A percentile compares a stretch with the other conserved stretches of the same genome.
These are phyloP conservation scores for Dryoscopus gambensis DNA, from an alignment of 2,113 vertebrate genomes.

Conservation along the genomic window DNA sequence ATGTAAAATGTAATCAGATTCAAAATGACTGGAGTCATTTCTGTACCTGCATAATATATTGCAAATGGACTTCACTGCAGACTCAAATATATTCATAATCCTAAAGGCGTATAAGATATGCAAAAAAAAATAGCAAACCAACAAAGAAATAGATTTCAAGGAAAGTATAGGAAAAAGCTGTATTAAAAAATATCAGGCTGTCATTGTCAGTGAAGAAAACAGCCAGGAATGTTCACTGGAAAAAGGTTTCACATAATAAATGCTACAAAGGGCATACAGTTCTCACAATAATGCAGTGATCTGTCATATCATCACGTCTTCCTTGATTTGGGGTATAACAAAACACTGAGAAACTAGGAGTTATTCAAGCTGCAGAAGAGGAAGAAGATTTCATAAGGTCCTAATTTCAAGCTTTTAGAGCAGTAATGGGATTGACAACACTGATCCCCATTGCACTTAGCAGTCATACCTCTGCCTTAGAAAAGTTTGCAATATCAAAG, in stretches of 20 bases:
- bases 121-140: background rate
- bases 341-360: background rate
- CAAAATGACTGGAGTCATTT: background rate
- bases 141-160: background rate
- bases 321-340: background rate
- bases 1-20: conserved; percentile 46
- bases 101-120: background rate
- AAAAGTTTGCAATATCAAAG: background rate
- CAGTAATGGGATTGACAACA: background rate
- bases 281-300: background rate
- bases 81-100: background rate
- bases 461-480: background rate
- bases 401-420: background rate
- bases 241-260: background rate
- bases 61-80: background rate
- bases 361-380: background rate
- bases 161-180: background rate
- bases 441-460: background rate
- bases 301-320: background rate
- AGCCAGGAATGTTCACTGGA: background rate
- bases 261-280: background rate
- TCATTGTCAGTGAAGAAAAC: background rate
- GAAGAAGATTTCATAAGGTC: background rate
- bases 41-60: background rate
- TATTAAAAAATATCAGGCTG: background rate